Evolutionary conservation across 1,140 invertebrate species (phyloP).

Genomic region (Drosophila kurseongensis): DNA sequence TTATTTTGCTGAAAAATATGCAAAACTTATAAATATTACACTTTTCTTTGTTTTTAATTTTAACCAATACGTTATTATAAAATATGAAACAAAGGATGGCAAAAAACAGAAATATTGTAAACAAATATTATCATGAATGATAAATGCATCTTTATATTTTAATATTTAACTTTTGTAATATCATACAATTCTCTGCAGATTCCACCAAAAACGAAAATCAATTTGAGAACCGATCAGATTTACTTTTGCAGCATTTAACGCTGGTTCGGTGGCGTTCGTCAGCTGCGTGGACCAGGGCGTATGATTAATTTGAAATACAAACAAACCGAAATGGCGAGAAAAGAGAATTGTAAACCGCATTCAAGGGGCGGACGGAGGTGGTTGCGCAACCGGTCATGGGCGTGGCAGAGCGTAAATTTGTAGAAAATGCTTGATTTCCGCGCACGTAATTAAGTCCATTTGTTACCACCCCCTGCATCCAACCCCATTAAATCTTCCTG

Average conservation of each 20-base stretch:
- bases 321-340: constrained; percentile 56
- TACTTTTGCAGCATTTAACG: constrained; percentile 46
- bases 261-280: constrained; percentile 16
- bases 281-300: constrained; percentile 55
- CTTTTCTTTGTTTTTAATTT: too few relatives aligned
- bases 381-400: constrained; percentile 27
- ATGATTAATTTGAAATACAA: constrained; percentile 83
- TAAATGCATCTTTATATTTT: too few relatives aligned
- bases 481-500: constrained; percentile 21
- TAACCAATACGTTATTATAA: too few relatives aligned
- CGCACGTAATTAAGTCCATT: constrained; percentile 82
- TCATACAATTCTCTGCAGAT: background rate
- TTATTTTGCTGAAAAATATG: too few relatives aligned
- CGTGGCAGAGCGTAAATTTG: constrained; percentile 72
- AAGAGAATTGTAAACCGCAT: constrained; percentile 62
- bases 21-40: too few relatives aligned
- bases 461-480: constrained; percentile 45
- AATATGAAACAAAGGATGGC: too few relatives aligned
- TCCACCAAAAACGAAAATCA: constrained; percentile 24
- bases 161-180: too few relatives aligned
- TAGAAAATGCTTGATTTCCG: constrained; percentile 82
- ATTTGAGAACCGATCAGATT: constrained; percentile 49
- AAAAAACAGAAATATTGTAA: too few relatives aligned
- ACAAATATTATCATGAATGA: too few relatives aligned
- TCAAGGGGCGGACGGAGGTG: constrained; percentile 30